Percentiles rank a stretch among this genome's conserved stretches.
phyloP scores from a whole-genome alignment of 2,888 invertebrate species.

The Morinoia aosen region DNA sequence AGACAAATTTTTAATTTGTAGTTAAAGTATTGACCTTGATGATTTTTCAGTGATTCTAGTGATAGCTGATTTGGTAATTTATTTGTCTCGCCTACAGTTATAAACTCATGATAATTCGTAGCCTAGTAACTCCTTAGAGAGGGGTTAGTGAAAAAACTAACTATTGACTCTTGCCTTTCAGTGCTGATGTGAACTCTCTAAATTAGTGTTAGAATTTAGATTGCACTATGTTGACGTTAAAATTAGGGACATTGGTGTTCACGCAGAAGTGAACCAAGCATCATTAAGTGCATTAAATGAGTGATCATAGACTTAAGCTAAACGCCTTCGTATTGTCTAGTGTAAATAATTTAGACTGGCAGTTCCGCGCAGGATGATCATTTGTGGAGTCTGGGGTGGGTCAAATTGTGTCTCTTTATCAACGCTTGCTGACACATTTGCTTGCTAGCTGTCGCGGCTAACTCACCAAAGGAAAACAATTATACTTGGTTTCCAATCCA shows the following conservation, averaged over 20 bases:
- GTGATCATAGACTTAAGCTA: conserved; percentile 27
- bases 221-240: neutral
- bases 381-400: neutral
- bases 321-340: conserved; percentile 22
- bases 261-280: neutral
- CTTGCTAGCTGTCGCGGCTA: neutral
- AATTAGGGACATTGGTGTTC: neutral
- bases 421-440: neutral
- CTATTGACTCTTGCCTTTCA: neutral
- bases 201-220: neutral
- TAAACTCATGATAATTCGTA: neutral
- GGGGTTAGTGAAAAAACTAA: neutral
- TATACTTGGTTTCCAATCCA: neutral
- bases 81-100: neutral
- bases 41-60: neutral
- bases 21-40: neutral
- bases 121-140: neutral
- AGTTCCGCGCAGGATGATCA: neutral
- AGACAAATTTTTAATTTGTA: neutral
- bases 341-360: conserved; percentile 9
- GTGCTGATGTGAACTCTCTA: neutral
- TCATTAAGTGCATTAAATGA: conserved; percentile 29
- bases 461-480: neutral
- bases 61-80: neutral
- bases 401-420: neutral